Base-by-base conservation (phyloP, 2,113 vertebrate genomes). In the Lasiurus cinereus region DNA sequence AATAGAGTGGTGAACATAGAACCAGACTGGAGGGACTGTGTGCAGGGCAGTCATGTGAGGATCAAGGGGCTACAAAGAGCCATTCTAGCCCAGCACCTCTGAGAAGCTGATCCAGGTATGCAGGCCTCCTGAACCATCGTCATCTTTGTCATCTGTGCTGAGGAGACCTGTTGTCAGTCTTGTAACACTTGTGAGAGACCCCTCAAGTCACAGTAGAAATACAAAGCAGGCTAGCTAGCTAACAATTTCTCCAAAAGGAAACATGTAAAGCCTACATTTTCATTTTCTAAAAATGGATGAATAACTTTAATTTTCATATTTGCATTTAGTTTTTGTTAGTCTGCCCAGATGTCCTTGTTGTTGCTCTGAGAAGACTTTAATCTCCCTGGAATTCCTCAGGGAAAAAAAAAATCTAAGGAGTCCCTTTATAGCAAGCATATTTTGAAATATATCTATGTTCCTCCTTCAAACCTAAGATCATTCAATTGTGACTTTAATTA, bases 401-500 rank as follows among this genome's bases (percentile, higher is more conserved):
- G 18, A 86, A 97, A 96, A 94, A 31, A 29, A 86, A 97, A 96
- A 94, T 52, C 33, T 83, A 83, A 91, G 46, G 54, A 83, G 4
- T 21, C 56, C 85, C 36, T 85, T 94, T 70, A 91, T 93, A 76
- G 66, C 94, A 84, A 83, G 74, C 80, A 15, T 88, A 82, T 94
- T 96, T 96, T 96, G 90, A 94, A 97, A 82, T 84, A 43, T 67
- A 67, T 91, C 39, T 69, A 39, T 83, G 59, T 80, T 74, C 36
- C 46, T 82, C 88, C 88, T 36, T 85, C 86, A 95, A 94, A 82
- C n/a, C 46, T 46, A 67, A 96, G 87, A 94, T 73, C 62, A 84
- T 27, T 90, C 36, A 74, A 93, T 95, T 88, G 67, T 70, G 82
- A 84, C 94, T 97, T 96, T 97, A 95, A 97, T 90, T 93, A 76